Conservation (phyloP, 1,140 invertebrate genomes). For the Hylaeus anthracinus region DNA sequence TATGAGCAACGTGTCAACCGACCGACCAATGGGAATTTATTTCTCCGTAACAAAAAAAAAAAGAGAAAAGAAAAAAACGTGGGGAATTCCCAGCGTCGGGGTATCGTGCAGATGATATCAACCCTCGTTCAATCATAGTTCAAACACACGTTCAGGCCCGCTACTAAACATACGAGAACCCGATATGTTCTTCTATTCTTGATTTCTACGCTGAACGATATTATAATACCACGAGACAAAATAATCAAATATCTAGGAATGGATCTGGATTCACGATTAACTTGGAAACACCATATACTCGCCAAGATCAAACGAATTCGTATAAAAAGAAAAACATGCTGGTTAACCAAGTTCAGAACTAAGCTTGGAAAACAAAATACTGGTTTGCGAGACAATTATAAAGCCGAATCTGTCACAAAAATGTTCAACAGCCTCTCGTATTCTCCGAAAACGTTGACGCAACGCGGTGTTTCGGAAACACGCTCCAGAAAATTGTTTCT, state of each 20-base stretch:
- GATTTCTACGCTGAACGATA: neutral
- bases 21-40: constrained; percentile 24
- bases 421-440: neutral
- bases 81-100: constrained; percentile 19
- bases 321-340: no score
- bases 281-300: no score
- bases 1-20: constrained; percentile 25
- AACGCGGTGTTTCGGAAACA: neutral
- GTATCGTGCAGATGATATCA: constrained; percentile 30
- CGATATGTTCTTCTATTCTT: neutral
- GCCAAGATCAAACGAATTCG: no score
- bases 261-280: no score
- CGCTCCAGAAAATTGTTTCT: neutral
- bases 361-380: no score
- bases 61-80: neutral
- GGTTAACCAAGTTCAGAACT: no score
- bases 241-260: no score
- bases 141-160: neutral
- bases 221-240: no score
- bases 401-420: neutral
- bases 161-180: constrained; percentile 5
- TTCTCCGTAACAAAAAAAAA: constrained; percentile 1
- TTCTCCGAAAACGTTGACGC: neutral
- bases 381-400: no score
- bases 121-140: constrained; percentile 34